These are phyloP conservation scores for Aegotheles bennettii DNA, from an alignment of 2,113 vertebrate genomes.

Conservation along the genomic window DNA sequence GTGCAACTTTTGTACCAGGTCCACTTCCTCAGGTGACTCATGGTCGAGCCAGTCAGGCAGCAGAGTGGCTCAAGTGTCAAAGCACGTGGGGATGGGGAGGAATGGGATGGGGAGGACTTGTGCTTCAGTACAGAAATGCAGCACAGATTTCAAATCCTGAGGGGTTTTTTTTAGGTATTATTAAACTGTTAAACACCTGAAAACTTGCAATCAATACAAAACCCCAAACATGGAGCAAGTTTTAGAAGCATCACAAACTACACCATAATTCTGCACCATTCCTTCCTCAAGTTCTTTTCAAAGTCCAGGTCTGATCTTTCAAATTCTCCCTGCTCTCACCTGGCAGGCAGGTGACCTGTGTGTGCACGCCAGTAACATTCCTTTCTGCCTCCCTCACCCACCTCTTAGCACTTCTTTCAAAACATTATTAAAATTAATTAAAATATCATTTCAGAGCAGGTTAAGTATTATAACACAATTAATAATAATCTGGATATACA, in stretches of 20 bases:
- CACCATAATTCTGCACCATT: neutral
- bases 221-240: neutral
- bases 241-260: neutral
- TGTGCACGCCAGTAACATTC: neutral
- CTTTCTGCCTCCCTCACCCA: neutral
- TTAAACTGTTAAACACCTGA: neutral
- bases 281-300: neutral
- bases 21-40: neutral
- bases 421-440: constrained; percentile 36
- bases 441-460: neutral
- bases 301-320: neutral
- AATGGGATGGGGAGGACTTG: neutral
- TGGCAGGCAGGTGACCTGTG: neutral
- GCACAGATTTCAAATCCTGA: neutral
- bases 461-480: neutral
- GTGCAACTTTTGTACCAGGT: neutral
- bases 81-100: neutral
- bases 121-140: neutral
- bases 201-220: neutral
- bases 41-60: neutral
- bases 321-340: neutral
- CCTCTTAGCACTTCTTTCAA: neutral
- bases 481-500: neutral
- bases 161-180: fast-evolving
- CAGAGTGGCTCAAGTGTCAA: neutral